Evolutionary conservation across 2,113 vertebrate species (phyloP).

Genomic region (Orthonyx spaldingii): DNA sequence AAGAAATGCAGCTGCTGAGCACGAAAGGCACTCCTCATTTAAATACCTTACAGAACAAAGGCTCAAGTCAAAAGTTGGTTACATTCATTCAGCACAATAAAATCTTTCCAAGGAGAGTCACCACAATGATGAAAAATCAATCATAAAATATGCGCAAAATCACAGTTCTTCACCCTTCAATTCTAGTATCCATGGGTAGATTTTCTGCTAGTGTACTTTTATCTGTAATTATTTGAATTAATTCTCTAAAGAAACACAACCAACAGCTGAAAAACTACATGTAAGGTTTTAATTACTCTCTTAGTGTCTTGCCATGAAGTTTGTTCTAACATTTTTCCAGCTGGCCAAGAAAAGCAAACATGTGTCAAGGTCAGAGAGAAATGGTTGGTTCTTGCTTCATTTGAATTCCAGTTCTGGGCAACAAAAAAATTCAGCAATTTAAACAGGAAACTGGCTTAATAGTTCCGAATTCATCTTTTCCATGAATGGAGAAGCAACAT

Average conservation of each 20-base stretch:
- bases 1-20: not conserved
- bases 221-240: not conserved
- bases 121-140: not conserved
- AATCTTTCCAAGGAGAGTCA: not conserved
- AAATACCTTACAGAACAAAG: conserved; percentile 13
- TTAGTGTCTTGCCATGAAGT: not conserved
- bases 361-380: conserved; percentile 31
- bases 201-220: not conserved
- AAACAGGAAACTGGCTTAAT: conserved; percentile 16
- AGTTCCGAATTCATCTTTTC: not conserved
- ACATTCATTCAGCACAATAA: not conserved
- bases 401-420: conserved; percentile 26
- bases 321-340: conserved; percentile 3
- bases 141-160: not conserved
- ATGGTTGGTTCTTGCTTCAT: not conserved
- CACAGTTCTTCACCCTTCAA: not conserved
- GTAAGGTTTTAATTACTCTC: not conserved
- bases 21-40: not conserved
- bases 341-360: conserved; percentile 35
- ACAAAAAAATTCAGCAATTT: not conserved
- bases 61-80: not conserved
- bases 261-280: not conserved
- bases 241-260: not conserved
- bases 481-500: not conserved
- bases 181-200: not conserved